Percentiles rank a stretch among this genome's conserved stretches.
phyloP scores from a whole-genome alignment of 2,888 invertebrate genomes.

The Cotesia congregata region DNA sequence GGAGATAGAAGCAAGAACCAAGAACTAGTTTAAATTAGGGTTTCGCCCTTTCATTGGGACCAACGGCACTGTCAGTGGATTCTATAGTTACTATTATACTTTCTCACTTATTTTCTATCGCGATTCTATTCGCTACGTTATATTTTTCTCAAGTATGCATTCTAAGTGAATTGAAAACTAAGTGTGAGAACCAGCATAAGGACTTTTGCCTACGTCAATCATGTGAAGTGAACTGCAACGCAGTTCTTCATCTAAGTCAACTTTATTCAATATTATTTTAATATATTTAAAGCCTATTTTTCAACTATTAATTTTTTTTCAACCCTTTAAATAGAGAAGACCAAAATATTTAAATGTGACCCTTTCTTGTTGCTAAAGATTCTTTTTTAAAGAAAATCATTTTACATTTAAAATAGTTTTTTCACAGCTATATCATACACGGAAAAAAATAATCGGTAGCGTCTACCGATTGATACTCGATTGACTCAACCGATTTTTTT shows the following conservation, averaged over 20 bases:
- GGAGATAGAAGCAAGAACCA: neutral
- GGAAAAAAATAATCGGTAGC: neutral
- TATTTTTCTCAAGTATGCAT: conserved; percentile 9
- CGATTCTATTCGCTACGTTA: conserved; percentile 3
- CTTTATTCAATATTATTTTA: neutral
- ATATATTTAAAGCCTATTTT: conserved; percentile 2
- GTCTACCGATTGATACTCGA: too few relatives aligned
- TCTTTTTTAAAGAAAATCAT: neutral
- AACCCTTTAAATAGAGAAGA: neutral
- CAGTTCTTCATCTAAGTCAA: conserved; percentile 15
- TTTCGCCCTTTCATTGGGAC: conserved; percentile 25
- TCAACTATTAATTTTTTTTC: conserved; percentile 1
- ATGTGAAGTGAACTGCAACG: conserved; percentile 19
- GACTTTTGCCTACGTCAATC: conserved; percentile 36
- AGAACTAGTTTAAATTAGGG: conserved; percentile 36
- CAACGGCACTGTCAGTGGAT: neutral
- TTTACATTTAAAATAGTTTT: neutral
- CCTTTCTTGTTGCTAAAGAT: neutral
- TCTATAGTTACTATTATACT: neutral
- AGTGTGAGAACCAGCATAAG: conserved; percentile 55
- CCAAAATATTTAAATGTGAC: neutral
- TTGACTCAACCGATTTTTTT: too few relatives aligned
- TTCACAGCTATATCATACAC: neutral
- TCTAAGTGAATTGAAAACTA: neutral
- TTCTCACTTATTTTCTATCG: conserved; percentile 28